Conservation (phyloP, 1,140 invertebrate species). For the Hestina assimilis region DNA sequence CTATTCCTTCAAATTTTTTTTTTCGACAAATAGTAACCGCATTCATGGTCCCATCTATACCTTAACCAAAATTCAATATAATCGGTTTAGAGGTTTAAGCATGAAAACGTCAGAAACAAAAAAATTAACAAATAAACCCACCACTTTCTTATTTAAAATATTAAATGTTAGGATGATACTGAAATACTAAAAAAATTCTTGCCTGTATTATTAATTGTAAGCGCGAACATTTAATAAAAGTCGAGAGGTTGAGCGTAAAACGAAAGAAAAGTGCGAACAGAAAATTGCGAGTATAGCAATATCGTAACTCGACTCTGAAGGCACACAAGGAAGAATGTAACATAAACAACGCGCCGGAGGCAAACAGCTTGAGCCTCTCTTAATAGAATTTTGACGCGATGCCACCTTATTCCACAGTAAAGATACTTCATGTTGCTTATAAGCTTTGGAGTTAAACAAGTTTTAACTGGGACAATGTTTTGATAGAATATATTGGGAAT, state of each 20-base stretch:
- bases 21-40: no score
- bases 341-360: conserved; percentile 54
- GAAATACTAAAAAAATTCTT: neutral
- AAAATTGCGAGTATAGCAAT: conserved; percentile 56
- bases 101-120: no score
- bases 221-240: neutral
- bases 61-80: no score
- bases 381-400: conserved; percentile 63
- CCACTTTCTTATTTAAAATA: no score
- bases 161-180: neutral
- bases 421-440: conserved; percentile 44
- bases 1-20: no score
- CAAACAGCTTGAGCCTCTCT: conserved; percentile 61
- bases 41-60: no score
- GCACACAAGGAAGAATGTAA: conserved; percentile 51
- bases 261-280: conserved; percentile 33
- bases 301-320: conserved; percentile 35
- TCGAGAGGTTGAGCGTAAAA: conserved; percentile 5
- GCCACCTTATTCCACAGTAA: conserved; percentile 46
- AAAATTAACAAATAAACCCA: no score
- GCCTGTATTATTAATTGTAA: neutral
- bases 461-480: conserved; percentile 2
- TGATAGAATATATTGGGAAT: neutral
- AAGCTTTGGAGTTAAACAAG: conserved; percentile 14
- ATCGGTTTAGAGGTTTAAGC: no score